Percentiles rank a stretch among this genome's conserved stretches.
Evolutionary conservation across 2,113 vertebrate species (phyloP).

Genomic region (Sinocyclocheilus maitianheensis): DNA sequence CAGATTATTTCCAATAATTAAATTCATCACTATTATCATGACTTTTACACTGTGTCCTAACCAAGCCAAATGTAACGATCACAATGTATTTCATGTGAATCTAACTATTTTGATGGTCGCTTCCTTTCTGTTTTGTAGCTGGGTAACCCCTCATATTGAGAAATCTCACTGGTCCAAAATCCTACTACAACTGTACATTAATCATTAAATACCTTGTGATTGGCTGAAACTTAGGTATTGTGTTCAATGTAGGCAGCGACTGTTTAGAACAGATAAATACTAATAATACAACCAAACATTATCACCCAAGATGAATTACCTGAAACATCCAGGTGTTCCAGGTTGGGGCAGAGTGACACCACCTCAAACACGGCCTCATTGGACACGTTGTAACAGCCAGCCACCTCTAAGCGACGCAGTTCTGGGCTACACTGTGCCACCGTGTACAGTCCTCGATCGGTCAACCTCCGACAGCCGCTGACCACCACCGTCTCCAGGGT

Average conservation of each 20-base stretch:
- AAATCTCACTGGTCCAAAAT: too few relatives aligned
- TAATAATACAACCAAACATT: background rate
- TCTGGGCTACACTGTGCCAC: slow-evolving; percentile 96
- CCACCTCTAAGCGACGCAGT: slow-evolving; percentile 89
- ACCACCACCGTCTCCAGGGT: slow-evolving; percentile 93
- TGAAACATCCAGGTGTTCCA: slow-evolving; percentile 97
- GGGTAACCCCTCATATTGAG: too few relatives aligned
- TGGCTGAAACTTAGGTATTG: too few relatives aligned
- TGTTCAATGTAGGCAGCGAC: too few relatives aligned
- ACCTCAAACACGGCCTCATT: slow-evolving; percentile 96
- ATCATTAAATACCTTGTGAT: too few relatives aligned
- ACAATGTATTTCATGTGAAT: too few relatives aligned
- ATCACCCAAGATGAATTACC: slow-evolving; percentile 73
- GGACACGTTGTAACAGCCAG: slow-evolving; percentile 94
- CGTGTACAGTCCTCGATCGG: slow-evolving; percentile 92
- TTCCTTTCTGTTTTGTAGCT: too few relatives aligned
- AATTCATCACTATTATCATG: too few relatives aligned
- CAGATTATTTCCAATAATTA: too few relatives aligned
- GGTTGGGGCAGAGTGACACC: slow-evolving; percentile 92
- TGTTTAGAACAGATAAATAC: background rate
- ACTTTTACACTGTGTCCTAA: too few relatives aligned
- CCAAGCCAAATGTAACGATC: too few relatives aligned
- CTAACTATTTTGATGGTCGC: too few relatives aligned
- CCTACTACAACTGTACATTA: background rate
- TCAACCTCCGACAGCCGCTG: slow-evolving; percentile 93